These are phyloP conservation scores for Synergus gifuensis DNA, from an alignment of 2,888 invertebrate species.

Conservation along the genomic window DNA sequence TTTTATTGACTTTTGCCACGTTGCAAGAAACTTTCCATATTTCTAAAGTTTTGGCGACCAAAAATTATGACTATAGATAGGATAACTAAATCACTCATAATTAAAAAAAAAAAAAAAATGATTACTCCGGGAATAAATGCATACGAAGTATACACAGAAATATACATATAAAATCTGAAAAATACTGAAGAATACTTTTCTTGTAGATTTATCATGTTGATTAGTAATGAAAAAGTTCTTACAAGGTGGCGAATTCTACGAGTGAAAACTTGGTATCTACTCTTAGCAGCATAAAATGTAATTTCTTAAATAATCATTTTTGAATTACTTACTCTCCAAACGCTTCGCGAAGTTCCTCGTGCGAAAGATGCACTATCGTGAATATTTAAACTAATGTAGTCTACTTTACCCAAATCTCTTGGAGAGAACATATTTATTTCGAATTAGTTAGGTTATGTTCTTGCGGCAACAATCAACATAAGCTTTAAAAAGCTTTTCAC, in stretches of 20 bases:
- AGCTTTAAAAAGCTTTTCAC: constrained; percentile 27
- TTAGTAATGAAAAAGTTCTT: background rate
- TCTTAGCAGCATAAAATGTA: background rate
- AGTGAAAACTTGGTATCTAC: background rate
- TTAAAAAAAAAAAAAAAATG: background rate
- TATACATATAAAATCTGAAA: background rate
- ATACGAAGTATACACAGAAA: background rate
- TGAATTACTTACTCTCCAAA: constrained; percentile 76
- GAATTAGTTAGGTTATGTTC: constrained; percentile 60
- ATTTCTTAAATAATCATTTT: constrained; percentile 33
- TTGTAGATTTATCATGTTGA: background rate
- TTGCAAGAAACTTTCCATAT: background rate
- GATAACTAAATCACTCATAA: background rate
- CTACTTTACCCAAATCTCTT: constrained; percentile 66
- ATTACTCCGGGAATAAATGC: background rate
- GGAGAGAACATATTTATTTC: constrained; percentile 69
- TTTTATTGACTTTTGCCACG: background rate
- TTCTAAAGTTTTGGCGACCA: background rate
- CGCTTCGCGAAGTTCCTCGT: constrained; percentile 71
- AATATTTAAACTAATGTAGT: constrained; percentile 75
- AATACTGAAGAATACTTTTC: background rate
- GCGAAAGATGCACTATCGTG: constrained; percentile 68
- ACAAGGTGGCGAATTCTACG: background rate
- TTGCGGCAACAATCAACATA: constrained; percentile 51
- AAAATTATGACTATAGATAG: background rate